Percentiles rank a stretch among this genome's conserved stretches.
phyloP scores from a whole-genome alignment of 2,888 invertebrate genomes.

The Napeogenes inachia region DNA sequence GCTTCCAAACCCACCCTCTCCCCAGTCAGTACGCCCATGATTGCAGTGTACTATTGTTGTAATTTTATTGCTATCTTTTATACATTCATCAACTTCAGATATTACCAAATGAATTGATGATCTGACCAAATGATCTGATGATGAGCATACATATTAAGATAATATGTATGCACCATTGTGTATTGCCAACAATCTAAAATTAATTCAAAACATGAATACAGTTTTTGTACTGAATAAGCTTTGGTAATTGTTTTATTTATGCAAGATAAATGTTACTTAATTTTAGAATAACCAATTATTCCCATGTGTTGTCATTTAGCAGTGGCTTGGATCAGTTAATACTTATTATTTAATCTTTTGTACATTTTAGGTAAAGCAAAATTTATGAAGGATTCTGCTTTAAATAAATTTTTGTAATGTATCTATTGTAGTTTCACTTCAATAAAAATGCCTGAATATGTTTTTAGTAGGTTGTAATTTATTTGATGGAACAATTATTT shows the following conservation, averaged over 20 bases:
- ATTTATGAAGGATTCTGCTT: conserved; percentile 61
- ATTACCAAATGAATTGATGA: no score
- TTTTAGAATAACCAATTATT: conserved; percentile 41
- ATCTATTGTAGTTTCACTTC: conserved; percentile 36
- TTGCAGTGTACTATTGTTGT: no score
- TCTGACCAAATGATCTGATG: no score
- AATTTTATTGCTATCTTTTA: no score
- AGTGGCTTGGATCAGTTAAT: conserved; percentile 17
- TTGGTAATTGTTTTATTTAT: conserved; percentile 39
- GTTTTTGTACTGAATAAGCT: conserved; percentile 2
- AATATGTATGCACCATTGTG: neutral
- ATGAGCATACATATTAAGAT: neutral
- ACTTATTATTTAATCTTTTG: conserved; percentile 35
- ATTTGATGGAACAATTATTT: neutral
- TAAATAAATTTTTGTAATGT: conserved; percentile 71
- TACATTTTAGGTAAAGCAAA: conserved; percentile 50
- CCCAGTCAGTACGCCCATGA: no score
- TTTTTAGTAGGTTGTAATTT: neutral
- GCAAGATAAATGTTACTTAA: conserved; percentile 52
- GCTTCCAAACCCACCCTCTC: no score
- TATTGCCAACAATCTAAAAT: neutral
- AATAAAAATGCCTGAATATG: neutral
- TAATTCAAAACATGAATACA: neutral
- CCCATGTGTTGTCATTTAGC: conserved; percentile 16
- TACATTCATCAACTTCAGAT: no score